Conservation (phyloP, 2,888 invertebrate genomes). For the Lamellibrachia columna region DNA sequence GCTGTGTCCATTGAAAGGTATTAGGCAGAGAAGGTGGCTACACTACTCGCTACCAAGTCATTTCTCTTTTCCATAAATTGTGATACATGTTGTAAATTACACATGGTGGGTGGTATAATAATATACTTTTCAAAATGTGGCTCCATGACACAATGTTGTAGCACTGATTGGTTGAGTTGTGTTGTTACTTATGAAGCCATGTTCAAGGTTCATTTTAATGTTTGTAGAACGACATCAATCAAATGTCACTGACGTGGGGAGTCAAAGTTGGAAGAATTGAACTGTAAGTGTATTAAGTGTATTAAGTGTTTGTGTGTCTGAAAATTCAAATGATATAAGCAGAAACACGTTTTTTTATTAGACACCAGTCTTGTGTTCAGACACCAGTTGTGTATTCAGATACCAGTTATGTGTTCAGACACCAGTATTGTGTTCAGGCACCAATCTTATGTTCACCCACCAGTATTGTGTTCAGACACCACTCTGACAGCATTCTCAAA, state of each 20-base stretch:
- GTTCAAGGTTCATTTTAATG: neutral
- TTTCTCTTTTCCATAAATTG: too few species aligned
- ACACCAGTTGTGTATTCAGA: neutral
- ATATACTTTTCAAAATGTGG: neutral
- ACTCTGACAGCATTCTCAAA: neutral
- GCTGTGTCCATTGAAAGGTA: too few species aligned
- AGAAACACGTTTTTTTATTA: neutral
- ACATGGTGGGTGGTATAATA: slow-evolving; percentile 18
- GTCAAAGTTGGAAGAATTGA: slow-evolving; percentile 62
- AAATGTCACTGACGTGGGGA: slow-evolving; percentile 61
- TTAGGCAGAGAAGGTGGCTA: too few species aligned
- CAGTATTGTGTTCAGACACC: neutral
- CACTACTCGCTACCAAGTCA: too few species aligned
- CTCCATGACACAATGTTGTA: too few species aligned
- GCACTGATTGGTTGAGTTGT: neutral
- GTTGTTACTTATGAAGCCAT: neutral
- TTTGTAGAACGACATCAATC: slow-evolving; percentile 61
- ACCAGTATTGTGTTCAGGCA: neutral
- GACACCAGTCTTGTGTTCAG: neutral
- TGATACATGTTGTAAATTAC: too few species aligned
- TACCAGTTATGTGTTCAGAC: neutral
- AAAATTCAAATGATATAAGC: too few species aligned
- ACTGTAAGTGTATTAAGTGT: slow-evolving; percentile 60
- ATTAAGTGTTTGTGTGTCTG: neutral
- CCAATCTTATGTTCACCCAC: neutral